Percentiles rank a stretch among this genome's conserved stretches.
Conservation (phyloP, 2,888 invertebrate species). For the Exephanes ischioxanthus region DNA sequence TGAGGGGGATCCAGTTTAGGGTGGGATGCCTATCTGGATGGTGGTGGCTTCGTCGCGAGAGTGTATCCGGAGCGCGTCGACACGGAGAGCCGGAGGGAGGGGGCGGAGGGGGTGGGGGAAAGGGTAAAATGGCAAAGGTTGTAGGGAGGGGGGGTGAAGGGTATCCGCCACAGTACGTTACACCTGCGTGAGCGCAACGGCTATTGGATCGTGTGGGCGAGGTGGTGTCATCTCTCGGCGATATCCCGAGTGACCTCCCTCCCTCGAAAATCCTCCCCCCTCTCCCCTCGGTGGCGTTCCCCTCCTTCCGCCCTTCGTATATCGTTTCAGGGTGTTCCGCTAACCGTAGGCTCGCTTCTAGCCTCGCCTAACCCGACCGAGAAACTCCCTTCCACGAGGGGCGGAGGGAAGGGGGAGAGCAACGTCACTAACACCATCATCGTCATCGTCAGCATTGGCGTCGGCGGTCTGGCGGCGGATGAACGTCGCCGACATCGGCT, state of each 20-base stretch:
- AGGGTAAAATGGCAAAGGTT: slow-evolving; percentile 63
- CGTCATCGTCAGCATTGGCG: slow-evolving; percentile 55
- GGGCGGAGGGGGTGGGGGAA: slow-evolving; percentile 28
- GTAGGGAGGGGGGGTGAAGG: slow-evolving; percentile 52
- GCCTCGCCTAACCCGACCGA: slow-evolving; percentile 63
- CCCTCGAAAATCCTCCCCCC: slow-evolving; percentile 44
- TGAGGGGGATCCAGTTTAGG: slow-evolving; percentile 61
- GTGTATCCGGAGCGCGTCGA: slow-evolving; percentile 67
- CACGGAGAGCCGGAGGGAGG: slow-evolving; percentile 44
- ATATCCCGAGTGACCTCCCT: slow-evolving; percentile 78
- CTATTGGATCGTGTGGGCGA: slow-evolving; percentile 77
- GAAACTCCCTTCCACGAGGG: slow-evolving; percentile 56
- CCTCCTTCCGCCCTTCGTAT: slow-evolving; percentile 54
- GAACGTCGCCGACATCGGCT: slow-evolving; percentile 65
- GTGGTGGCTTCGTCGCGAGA: slow-evolving; percentile 74
- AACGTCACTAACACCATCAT: slow-evolving; percentile 51
- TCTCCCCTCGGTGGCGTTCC: slow-evolving; percentile 38
- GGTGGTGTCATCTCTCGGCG: slow-evolving; percentile 84
- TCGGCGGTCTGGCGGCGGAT: slow-evolving; percentile 53
- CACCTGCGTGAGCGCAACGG: slow-evolving; percentile 75
- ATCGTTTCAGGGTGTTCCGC: slow-evolving; percentile 66
- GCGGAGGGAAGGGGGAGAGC: slow-evolving; percentile 1
- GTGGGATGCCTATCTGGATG: slow-evolving; percentile 49
- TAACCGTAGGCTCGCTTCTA: slow-evolving; percentile 63
- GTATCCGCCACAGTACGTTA: slow-evolving; percentile 71